Evolutionary conservation across 2,888 invertebrate genomes (phyloP).

Genomic region (Drosophila flavopinicola): DNA sequence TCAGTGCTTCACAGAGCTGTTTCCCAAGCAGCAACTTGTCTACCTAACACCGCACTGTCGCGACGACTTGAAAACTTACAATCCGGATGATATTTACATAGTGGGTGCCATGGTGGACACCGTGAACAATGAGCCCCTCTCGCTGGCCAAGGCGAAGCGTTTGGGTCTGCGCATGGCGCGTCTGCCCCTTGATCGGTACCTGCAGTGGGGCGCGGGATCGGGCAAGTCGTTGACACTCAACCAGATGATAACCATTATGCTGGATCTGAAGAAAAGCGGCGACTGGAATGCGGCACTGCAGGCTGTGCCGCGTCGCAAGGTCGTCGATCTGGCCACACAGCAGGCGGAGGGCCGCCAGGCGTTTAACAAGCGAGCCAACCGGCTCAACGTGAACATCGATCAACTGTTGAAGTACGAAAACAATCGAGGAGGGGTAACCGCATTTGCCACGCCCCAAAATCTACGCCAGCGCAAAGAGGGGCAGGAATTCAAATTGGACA

Average conservation of each 20-base stretch:
- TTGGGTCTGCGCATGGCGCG: slow-evolving; percentile 91
- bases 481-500: slow-evolving; percentile 74
- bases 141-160: slow-evolving; percentile 93
- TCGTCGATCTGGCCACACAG: slow-evolving; percentile 74
- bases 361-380: slow-evolving; percentile 59
- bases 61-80: slow-evolving; percentile 88
- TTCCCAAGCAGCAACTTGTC: slow-evolving; percentile 91
- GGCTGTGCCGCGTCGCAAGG: slow-evolving; percentile 90
- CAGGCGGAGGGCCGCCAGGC: slow-evolving; percentile 39
- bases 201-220: slow-evolving; percentile 91
- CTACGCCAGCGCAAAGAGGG: slow-evolving; percentile 63
- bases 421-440: slow-evolving; percentile 15
- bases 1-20: slow-evolving; percentile 91
- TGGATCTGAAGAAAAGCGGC: slow-evolving; percentile 87
- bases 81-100: slow-evolving; percentile 92
- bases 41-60: slow-evolving; percentile 95
- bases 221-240: slow-evolving; percentile 93
- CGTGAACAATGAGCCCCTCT: slow-evolving; percentile 87
- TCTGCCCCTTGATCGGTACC: slow-evolving; percentile 91
- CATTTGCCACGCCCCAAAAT: slow-evolving; percentile 27
- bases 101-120: slow-evolving; percentile 94
- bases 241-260: slow-evolving; percentile 89
- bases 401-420: slow-evolving; percentile 49
- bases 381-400: slow-evolving; percentile 69
- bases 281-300: slow-evolving; percentile 90